These are phyloP conservation scores for Clarias platycephalus DNA, from an alignment of 2,797 vertebrate genomes.

Conservation along the genomic window DNA sequence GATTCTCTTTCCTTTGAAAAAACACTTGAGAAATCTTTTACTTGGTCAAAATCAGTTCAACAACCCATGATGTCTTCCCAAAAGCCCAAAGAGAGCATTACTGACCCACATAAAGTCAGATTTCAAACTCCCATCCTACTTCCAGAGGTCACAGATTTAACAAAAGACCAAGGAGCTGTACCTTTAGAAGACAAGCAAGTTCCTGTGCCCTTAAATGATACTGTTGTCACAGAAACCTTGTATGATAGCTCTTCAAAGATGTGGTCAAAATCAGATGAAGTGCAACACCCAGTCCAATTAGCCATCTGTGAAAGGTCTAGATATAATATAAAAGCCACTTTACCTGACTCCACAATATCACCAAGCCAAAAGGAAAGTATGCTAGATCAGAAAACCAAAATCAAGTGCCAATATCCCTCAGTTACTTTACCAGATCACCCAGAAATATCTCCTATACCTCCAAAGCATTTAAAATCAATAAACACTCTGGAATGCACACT, in stretches of 20 bases:
- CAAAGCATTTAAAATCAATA: neutral
- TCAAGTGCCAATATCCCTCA: neutral
- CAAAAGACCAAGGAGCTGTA: neutral
- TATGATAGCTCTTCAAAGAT: constrained; percentile 53
- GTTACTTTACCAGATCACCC: neutral
- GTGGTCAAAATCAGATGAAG: neutral
- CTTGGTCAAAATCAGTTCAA: constrained; percentile 18
- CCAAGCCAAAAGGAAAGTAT: neutral
- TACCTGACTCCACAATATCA: constrained; percentile 25
- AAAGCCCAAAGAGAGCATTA: constrained; percentile 6
- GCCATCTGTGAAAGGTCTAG: neutral
- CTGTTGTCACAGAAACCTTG: constrained; percentile 64
- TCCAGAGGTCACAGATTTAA: constrained; percentile 1
- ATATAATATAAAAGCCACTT: constrained; percentile 19
- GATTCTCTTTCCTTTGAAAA: constrained; percentile 63
- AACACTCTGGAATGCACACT: neutral
- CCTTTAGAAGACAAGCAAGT: neutral
- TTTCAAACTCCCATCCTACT: neutral
- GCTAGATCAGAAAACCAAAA: neutral
- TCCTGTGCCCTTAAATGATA: neutral
- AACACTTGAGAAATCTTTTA: constrained; percentile 51
- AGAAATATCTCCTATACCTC: neutral
- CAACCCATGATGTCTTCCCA: neutral
- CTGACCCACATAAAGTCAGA: neutral
- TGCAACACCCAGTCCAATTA: neutral